A percentile compares a stretch with the other conserved stretches of the same genome.
These are phyloP conservation scores for Daphoenositta chrysoptera DNA, from an alignment of 2,113 vertebrate species.

Conservation along the genomic window DNA sequence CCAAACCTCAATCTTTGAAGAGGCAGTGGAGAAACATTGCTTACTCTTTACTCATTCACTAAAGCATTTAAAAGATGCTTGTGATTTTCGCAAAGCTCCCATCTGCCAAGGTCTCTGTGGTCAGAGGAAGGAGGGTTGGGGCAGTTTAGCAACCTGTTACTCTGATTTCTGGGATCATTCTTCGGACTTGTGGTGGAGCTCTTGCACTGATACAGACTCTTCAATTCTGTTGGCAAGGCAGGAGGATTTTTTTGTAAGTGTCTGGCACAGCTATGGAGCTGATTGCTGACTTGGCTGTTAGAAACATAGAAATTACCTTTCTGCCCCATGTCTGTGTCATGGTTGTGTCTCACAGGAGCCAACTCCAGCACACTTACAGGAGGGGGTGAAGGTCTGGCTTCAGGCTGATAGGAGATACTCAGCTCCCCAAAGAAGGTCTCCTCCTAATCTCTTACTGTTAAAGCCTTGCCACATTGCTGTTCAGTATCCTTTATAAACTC, in stretches of 20 bases:
- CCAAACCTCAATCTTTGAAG: background rate
- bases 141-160: background rate
- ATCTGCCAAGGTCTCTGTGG: background rate
- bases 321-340: background rate
- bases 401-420: background rate
- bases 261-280: background rate
- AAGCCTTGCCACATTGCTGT: background rate
- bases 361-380: background rate
- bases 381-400: background rate
- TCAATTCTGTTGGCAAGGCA: background rate
- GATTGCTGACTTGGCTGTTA: background rate
- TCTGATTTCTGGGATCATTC: background rate
- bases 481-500: background rate
- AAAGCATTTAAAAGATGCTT: background rate
- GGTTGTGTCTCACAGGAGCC: background rate
- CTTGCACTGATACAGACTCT: rapidly evolving
- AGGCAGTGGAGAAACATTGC: background rate
- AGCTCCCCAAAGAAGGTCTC: background rate
- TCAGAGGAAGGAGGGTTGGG: background rate
- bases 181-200: background rate
- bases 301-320: background rate
- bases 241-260: background rate
- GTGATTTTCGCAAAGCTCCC: background rate
- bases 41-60: background rate
- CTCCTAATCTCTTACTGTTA: background rate